Percentiles rank a stretch among this genome's conserved stretches.
Evolutionary conservation across 2,113 vertebrate species (phyloP).

Genomic region (Rhipidura dahli): DNA sequence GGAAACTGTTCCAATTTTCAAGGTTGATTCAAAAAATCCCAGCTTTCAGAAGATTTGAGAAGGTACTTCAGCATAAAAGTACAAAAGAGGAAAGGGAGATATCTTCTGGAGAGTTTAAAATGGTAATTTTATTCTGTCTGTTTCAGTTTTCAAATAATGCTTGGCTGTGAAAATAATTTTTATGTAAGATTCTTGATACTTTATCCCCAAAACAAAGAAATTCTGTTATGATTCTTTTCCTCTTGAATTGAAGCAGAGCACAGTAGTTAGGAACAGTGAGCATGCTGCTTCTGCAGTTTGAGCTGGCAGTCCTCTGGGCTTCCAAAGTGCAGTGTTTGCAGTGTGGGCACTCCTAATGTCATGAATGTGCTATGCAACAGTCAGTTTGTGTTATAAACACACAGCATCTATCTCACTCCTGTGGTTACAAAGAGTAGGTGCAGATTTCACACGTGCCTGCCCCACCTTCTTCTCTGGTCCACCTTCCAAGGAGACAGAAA

Average conservation of each 20-base stretch:
- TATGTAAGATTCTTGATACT: background rate
- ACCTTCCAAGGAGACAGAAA: background rate
- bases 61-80: background rate
- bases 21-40: background rate
- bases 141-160: background rate
- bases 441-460: background rate
- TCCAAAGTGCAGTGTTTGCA: background rate
- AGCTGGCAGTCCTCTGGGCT: background rate
- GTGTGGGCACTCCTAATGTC: background rate
- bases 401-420: background rate
- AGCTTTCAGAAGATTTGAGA: background rate
- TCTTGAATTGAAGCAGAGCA: fast-evolving
- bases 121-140: background rate
- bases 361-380: background rate
- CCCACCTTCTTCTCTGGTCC: background rate
- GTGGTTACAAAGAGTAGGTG: background rate
- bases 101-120: background rate
- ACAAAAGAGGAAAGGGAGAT: background rate
- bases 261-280: background rate
- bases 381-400: background rate
- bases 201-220: background rate
- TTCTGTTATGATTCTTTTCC: background rate
- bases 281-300: background rate
- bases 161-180: background rate
- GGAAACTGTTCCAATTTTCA: background rate